phyloP scores from a whole-genome alignment of 2,888 invertebrate species.

The Leptinotarsa juncta region DNA sequence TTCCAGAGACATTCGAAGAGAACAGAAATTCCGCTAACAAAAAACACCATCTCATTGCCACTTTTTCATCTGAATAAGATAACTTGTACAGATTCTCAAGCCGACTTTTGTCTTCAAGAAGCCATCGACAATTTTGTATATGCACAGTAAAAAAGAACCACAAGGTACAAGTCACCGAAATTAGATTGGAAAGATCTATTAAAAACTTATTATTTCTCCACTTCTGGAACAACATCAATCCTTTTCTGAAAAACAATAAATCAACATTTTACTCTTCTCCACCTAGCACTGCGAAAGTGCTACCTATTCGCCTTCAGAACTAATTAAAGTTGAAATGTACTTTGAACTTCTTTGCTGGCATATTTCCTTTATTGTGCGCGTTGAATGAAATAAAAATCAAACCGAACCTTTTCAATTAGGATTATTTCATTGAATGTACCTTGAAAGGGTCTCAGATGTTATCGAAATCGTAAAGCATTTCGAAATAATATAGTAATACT shows the following conservation, averaged over 20 bases:
- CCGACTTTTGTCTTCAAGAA: too few relatives aligned
- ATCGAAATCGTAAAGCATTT: slow-evolving; percentile 20
- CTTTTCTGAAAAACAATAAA: slow-evolving; percentile 37
- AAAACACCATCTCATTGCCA: too few relatives aligned
- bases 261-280: slow-evolving; percentile 36
- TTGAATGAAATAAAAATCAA: slow-evolving; percentile 29
- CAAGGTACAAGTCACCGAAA: too few relatives aligned
- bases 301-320: slow-evolving; percentile 32
- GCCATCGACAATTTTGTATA: too few relatives aligned
- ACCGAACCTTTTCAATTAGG: slow-evolving; percentile 35
- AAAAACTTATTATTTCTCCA: background rate
- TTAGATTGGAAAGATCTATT: too few relatives aligned
- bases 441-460: slow-evolving; percentile 15
- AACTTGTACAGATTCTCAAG: too few relatives aligned
- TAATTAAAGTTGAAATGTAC: slow-evolving; percentile 40
- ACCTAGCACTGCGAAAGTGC: slow-evolving; percentile 23
- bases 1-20: too few relatives aligned
- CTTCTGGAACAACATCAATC: slow-evolving; percentile 37
- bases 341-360: slow-evolving; percentile 1
- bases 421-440: slow-evolving; percentile 31
- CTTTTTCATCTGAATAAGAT: too few relatives aligned
- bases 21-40: too few relatives aligned
- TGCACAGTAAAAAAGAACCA: too few relatives aligned
- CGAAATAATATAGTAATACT: background rate
- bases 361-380: slow-evolving; percentile 16